phyloP scores from a whole-genome alignment of 64 coral and sea anemone species.

The Stichodactyla mertensii region DNA sequence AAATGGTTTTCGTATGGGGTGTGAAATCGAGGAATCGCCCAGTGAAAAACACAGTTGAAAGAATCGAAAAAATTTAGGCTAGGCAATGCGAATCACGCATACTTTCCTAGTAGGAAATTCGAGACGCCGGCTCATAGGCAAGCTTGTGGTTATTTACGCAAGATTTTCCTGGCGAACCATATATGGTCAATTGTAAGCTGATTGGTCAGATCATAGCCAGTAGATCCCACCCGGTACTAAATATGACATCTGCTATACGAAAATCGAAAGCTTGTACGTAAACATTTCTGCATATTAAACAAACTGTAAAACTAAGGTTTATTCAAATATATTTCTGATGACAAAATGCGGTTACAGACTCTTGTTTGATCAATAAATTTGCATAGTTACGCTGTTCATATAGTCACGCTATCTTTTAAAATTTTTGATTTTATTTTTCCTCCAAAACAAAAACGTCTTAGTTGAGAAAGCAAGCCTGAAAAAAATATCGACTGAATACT shows the following conservation, averaged over 20 bases:
- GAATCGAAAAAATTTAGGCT: conserved; percentile 16
- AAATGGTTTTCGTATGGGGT: neutral
- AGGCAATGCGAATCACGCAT: neutral
- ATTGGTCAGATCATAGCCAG: conserved; percentile 47
- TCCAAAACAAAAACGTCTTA: no score
- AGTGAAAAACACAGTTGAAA: neutral
- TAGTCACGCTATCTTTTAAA: neutral
- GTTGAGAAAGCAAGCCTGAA: no score
- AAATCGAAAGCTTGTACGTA: neutral
- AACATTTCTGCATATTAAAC: conserved; percentile 4
- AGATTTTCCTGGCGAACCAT: conserved; percentile 8
- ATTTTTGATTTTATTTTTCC: neutral
- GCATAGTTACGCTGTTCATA: neutral
- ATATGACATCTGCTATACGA: neutral
- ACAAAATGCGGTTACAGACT: neutral
- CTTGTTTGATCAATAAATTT: neutral
- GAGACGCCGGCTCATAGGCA: neutral
- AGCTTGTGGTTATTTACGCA: conserved; percentile 17
- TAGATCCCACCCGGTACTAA: conserved; percentile 4
- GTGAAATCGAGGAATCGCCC: neutral
- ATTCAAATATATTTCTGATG: neutral
- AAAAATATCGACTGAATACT: no score
- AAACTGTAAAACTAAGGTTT: neutral
- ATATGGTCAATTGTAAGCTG: conserved; percentile 30
- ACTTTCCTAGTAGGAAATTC: conserved; percentile 1